phyloP scores from a whole-genome alignment of 2,888 invertebrate species.

The Eupeodes luniger region DNA sequence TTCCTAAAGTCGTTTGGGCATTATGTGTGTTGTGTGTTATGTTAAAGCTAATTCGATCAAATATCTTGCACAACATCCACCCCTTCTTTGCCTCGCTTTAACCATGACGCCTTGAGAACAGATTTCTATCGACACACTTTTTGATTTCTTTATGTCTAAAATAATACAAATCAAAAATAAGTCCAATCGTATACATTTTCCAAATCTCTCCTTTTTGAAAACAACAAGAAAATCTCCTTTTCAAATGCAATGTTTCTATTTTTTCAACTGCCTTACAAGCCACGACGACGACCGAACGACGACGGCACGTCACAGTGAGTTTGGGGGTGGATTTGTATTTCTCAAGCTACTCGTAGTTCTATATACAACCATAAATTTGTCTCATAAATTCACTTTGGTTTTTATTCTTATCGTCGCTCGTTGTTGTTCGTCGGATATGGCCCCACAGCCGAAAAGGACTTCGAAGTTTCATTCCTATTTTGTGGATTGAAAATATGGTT shows the following conservation, averaged over 20 bases:
- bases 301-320: not conserved
- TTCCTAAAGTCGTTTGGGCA: constrained; percentile 12
- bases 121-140: constrained; percentile 8
- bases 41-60: constrained; percentile 19
- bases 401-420: not conserved
- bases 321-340: constrained; percentile 69
- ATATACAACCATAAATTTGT: constrained; percentile 55
- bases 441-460: not conserved
- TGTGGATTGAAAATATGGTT: not conserved
- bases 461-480: constrained; percentile 7
- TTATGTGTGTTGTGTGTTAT: not conserved
- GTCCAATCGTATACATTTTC: not conserved
- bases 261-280: not conserved
- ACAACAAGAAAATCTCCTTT: constrained; percentile 9
- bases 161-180: constrained; percentile 29
- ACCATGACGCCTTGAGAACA: not conserved
- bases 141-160: constrained; percentile 28
- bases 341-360: not conserved
- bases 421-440: not conserved
- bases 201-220: not conserved
- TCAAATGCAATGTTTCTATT: constrained; percentile 58
- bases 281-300: too few relatives aligned
- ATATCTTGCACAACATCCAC: not conserved
- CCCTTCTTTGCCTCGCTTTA: not conserved
- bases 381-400: constrained; percentile 34